phyloP scores from a whole-genome alignment of 2,888 invertebrate genomes.

The Apamea sordens region DNA sequence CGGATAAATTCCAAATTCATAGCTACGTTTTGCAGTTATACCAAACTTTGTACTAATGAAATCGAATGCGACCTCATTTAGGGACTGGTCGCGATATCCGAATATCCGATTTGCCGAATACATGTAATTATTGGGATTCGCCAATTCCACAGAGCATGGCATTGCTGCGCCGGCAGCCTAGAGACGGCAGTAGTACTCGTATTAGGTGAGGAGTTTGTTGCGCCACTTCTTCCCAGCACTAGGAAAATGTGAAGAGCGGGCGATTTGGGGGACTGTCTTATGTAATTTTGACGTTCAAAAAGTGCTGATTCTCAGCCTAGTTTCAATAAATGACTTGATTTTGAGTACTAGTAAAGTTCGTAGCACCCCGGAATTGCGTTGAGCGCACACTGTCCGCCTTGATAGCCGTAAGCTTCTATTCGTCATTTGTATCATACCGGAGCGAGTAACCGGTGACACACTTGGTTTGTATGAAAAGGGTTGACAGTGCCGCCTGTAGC shows the following conservation, averaged over 20 bases:
- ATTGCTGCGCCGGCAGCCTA: neutral
- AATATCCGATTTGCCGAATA: neutral
- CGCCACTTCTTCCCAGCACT: too few species aligned
- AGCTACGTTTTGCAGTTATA: too few species aligned
- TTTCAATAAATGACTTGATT: too few species aligned
- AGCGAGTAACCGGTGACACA: neutral
- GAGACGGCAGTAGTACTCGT: neutral
- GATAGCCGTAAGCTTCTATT: neutral
- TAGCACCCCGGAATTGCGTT: neutral
- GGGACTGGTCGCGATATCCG: too few species aligned
- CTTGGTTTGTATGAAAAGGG: neutral
- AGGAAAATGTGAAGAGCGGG: too few species aligned
- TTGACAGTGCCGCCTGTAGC: neutral
- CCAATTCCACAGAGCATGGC: neutral
- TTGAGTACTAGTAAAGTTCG: neutral
- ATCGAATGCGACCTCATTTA: too few species aligned
- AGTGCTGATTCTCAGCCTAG: too few species aligned
- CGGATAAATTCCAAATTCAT: too few species aligned
- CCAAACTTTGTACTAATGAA: too few species aligned
- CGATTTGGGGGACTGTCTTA: too few species aligned
- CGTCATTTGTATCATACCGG: neutral
- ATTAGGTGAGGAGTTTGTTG: too few species aligned
- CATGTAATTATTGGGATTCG: neutral
- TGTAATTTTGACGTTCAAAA: too few species aligned
- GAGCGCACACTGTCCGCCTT: neutral